These are phyloP conservation scores for Gambusia affinis DNA, from an alignment of 2,113 vertebrate species.

Conservation along the genomic window DNA sequence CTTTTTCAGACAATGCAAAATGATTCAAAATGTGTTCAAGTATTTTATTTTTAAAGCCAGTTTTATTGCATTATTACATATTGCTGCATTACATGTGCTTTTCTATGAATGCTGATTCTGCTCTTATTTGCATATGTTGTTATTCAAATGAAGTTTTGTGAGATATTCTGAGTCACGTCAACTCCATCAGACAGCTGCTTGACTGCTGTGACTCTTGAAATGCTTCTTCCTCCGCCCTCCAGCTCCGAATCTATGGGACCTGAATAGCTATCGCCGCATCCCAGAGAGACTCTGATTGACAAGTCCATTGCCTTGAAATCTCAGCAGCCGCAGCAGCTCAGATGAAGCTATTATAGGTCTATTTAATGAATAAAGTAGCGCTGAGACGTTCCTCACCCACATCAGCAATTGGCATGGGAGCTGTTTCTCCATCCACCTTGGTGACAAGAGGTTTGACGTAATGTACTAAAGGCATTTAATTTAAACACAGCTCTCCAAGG, in stretches of 20 bases:
- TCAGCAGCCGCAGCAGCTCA: conserved; percentile 12
- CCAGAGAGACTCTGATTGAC: conserved; percentile 55
- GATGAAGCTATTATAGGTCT: conserved; percentile 53
- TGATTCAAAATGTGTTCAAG: no score
- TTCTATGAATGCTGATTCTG: background rate
- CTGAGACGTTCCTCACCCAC: conserved; percentile 34
- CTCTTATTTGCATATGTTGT: background rate
- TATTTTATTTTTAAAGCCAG: no score
- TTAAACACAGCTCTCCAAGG: conserved; percentile 60
- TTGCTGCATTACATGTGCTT: no score
- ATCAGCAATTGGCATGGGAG: conserved; percentile 25
- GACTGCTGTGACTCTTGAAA: background rate
- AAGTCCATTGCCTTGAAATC: conserved; percentile 49
- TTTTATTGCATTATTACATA: no score
- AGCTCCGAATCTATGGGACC: conserved; percentile 14
- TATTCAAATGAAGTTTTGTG: background rate
- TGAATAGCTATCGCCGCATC: conserved; percentile 34
- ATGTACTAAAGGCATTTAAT: conserved; percentile 65
- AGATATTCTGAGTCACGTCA: background rate
- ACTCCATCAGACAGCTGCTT: conserved; percentile 16
- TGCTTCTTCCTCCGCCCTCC: conserved; percentile 3
- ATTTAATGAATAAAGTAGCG: conserved; percentile 60
- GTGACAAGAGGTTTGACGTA: conserved; percentile 61
- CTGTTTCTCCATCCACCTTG: conserved; percentile 23
- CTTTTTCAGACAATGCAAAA: no score